These are phyloP conservation scores for Neoarius graeffei DNA, from an alignment of 2,113 vertebrate species.

Conservation along the genomic window DNA sequence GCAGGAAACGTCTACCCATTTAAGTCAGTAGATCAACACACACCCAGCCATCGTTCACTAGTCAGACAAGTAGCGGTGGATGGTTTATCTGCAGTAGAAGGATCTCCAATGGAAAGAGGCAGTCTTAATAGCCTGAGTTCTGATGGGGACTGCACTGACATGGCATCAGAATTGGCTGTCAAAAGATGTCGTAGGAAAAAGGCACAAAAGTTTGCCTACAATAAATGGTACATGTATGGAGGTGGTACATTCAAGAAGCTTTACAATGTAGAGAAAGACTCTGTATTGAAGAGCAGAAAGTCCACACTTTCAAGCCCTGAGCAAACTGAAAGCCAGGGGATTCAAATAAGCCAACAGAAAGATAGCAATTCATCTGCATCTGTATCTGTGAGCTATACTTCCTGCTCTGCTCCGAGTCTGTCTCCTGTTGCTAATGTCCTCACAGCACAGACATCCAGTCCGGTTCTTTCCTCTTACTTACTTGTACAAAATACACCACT, in stretches of 20 bases:
- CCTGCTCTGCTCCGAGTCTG: conserved; percentile 40
- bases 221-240: conserved; percentile 95
- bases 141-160: conserved; percentile 58
- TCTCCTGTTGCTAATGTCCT: conserved; percentile 36
- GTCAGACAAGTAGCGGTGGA: conserved; percentile 91
- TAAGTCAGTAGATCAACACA: conserved; percentile 72
- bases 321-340: conserved; percentile 53
- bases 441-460: conserved; percentile 42
- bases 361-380: conserved; percentile 10
- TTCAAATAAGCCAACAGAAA: conserved; percentile 50
- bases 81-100: conserved; percentile 72
- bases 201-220: conserved; percentile 86
- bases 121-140: conserved; percentile 59
- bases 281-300: conserved; percentile 58
- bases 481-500: conserved; percentile 54
- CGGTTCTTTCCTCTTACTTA: conserved; percentile 44
- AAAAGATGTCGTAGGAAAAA: conserved; percentile 79
- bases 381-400: conserved; percentile 30
- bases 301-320: conserved; percentile 48
- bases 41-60: conserved; percentile 80
- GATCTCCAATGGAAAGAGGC: conserved; percentile 62
- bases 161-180: conserved; percentile 61
- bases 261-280: conserved; percentile 77
- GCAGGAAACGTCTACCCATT: conserved; percentile 65
- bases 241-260: conserved; percentile 89